Percentiles rank a stretch among this genome's conserved stretches.
Evolutionary conservation across 2,113 vertebrate species (phyloP).

Genomic region (Blennius ocellaris): DNA sequence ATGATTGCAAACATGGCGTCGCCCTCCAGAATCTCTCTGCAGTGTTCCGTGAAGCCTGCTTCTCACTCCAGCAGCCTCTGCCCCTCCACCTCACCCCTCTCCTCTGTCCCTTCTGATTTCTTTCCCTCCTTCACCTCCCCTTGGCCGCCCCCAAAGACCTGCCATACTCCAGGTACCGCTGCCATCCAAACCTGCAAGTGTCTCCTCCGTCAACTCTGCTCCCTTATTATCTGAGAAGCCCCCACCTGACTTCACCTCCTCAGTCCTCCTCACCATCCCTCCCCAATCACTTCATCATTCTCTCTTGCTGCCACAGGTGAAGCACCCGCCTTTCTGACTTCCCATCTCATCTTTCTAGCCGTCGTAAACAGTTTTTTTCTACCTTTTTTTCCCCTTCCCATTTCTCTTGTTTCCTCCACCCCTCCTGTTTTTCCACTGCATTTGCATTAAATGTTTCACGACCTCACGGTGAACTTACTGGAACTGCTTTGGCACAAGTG

Average conservation of each 20-base stretch:
- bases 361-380: too few species aligned
- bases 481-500: slow-evolving; percentile 7
- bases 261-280: not conserved
- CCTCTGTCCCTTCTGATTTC: not conserved
- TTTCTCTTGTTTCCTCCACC: not conserved
- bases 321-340: too few species aligned
- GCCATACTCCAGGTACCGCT: slow-evolving; percentile 15
- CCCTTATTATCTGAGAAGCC: slow-evolving; percentile 31
- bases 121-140: not conserved
- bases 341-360: too few species aligned
- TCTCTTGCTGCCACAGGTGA: not conserved
- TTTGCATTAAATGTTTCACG: slow-evolving; percentile 15
- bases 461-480: slow-evolving; percentile 3
- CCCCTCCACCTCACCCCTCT: slow-evolving; percentile 4
- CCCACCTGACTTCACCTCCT: not conserved
- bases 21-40: slow-evolving; percentile 4
- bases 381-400: not conserved
- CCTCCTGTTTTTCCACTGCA: not conserved
- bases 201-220: not conserved
- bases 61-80: slow-evolving; percentile 12
- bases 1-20: not conserved
- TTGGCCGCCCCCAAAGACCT: not conserved
- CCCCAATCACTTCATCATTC: not conserved
- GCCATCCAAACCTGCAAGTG: slow-evolving; percentile 8
- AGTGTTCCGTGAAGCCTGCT: slow-evolving; percentile 1